Conservation (phyloP, 1,140 invertebrate species). For the Brachionus calyciflorus region DNA sequence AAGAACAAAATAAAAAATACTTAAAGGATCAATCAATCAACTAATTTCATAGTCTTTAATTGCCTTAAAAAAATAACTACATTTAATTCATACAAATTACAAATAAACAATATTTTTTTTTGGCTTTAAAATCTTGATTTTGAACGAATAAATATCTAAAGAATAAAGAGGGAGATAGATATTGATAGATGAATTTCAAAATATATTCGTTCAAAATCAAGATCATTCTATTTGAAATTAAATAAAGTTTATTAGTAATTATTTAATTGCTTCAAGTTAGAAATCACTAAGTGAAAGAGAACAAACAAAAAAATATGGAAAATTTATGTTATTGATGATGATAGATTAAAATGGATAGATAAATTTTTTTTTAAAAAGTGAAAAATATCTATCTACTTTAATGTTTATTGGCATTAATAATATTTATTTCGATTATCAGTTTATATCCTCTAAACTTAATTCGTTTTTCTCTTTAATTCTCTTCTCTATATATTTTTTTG, state of each 20-base stretch:
- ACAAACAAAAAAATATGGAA: constrained; percentile 44
- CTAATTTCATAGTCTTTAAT: constrained; percentile 44
- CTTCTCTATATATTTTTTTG: no score
- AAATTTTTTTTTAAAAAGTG: not conserved
- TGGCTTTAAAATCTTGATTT: not conserved
- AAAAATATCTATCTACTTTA: constrained; percentile 32
- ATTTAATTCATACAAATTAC: constrained; percentile 39
- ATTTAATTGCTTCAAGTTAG: constrained; percentile 45
- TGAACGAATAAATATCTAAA: not conserved
- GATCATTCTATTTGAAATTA: constrained; percentile 27
- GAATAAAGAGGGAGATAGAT: no score
- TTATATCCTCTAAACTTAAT: constrained; percentile 38
- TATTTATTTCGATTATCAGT: constrained; percentile 41
- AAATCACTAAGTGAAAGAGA: constrained; percentile 38
- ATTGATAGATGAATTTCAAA: constrained; percentile 28
- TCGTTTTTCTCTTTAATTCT: not conserved
- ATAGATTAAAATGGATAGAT: constrained; percentile 8
- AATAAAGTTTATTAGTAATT: constrained; percentile 35
- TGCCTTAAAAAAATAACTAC: constrained; percentile 36
- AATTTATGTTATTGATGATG: constrained; percentile 13
- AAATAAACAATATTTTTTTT: constrained; percentile 40
- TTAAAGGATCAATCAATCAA: constrained; percentile 45
- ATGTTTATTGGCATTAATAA: constrained; percentile 45
- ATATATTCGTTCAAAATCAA: not conserved
- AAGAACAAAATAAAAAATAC: constrained; percentile 17